Percentiles rank a stretch among this genome's conserved stretches.
These are phyloP conservation scores for Glyphotaelius pellucidus DNA, from an alignment of 2,888 invertebrate species.

Conservation along the genomic window DNA sequence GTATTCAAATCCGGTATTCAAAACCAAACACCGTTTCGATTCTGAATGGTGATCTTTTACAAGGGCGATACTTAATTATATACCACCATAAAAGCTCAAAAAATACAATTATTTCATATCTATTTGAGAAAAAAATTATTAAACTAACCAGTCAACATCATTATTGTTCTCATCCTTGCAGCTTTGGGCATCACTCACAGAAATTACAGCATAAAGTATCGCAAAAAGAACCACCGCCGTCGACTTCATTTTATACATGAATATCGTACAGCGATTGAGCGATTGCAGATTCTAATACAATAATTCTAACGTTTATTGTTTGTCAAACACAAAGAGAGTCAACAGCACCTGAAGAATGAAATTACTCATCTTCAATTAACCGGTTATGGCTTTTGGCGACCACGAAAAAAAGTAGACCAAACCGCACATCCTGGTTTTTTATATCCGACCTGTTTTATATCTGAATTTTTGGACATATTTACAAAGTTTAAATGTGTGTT, in stretches of 20 bases:
- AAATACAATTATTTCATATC: background rate
- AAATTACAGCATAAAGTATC: constrained; percentile 13
- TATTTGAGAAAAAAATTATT: background rate
- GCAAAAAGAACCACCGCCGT: constrained; percentile 13
- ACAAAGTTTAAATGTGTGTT: background rate
- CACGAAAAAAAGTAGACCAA: background rate
- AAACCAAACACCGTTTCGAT: too few species aligned
- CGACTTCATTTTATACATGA: constrained; percentile 45
- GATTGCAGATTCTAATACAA: background rate
- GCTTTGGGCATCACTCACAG: constrained; percentile 50
- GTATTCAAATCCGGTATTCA: too few species aligned
- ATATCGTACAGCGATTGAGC: background rate
- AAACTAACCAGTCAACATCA: constrained; percentile 83
- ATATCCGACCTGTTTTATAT: background rate
- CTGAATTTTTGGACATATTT: background rate
- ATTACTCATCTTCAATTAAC: constrained; percentile 28
- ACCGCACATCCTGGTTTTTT: background rate
- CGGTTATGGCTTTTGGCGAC: constrained; percentile 5
- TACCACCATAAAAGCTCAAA: background rate
- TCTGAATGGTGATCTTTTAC: too few species aligned
- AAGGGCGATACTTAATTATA: too few species aligned
- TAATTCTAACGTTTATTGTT: background rate
- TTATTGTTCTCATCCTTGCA: constrained; percentile 81
- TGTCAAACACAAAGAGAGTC: background rate
- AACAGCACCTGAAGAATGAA: constrained; percentile 2